Base-by-base conservation (phyloP, 2,888 invertebrate genomes). In the Lordiphosa andalusiaca region DNA sequence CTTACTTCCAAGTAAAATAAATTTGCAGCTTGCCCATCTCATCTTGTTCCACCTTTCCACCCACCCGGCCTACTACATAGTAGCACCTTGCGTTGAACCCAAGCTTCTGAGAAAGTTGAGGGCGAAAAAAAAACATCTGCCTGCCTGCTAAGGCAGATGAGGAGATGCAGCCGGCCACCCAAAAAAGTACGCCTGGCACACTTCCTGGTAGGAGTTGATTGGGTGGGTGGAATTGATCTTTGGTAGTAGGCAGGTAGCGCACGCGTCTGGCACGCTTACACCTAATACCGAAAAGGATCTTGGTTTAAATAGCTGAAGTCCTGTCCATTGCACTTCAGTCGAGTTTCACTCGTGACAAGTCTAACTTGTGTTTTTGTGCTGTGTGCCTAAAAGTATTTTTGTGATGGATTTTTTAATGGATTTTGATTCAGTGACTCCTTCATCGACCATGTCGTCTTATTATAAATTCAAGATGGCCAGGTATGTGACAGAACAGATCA, bases 271-370 rank as follows among this genome's bases (percentile, higher is more conserved):
- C 77, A 67, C 67, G 67, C 67, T 68, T 55, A 13, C 42, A 42
- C 41, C 23, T 23, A 23, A 6, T 23, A 60, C 61, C 63, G 6
- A 16, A 13, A 25, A 7, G 7, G 25, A 50, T 50, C 46, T 56
- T 50, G 55, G 66, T 41, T 76, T 84, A 77, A 84, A 84, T 84
- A 84, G 71, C 47, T 40, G 42, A 53, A 3, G 13, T 6, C 30
- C 4, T 12, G 13, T 1, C 51, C 4, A 4, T 25, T 37, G 30
- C 41, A 54, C 57, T 57, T 77, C 77, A 84, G 82, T 77, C 58
- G 84, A 84, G 82, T 84, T 71, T 39, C 61, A 77, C 82, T 84
- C 84, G 80, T 62, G 66, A 53, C 84, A 77, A 84, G 77, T 84
- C 33, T 60, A 77, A 81, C 77, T 77, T 83, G 77, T 73, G 71